Conservation (phyloP, 2,888 invertebrate species). For the Rosalia funebris region DNA sequence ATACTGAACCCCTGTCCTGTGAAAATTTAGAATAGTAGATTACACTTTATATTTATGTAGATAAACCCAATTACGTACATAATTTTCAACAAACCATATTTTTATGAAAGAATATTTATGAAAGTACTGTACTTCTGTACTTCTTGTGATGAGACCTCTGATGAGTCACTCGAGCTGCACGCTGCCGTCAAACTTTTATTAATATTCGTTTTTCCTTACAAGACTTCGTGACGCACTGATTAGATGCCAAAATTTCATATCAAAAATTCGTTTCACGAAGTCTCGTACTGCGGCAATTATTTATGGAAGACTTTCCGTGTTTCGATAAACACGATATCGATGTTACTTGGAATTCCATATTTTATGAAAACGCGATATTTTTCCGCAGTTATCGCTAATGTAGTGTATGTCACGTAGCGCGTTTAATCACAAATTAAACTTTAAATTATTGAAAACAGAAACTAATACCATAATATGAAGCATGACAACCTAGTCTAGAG, state of each 20-base stretch:
- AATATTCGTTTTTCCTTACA: constrained; percentile 14
- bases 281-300: constrained; percentile 27
- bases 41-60: too few relatives aligned
- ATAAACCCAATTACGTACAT: too few relatives aligned
- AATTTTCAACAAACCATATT: too few relatives aligned
- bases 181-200: constrained; percentile 22
- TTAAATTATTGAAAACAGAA: constrained; percentile 28
- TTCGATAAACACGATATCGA: constrained; percentile 29
- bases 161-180: constrained; percentile 16
- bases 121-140: too few relatives aligned
- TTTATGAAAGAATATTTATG: too few relatives aligned
- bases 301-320: constrained; percentile 34
- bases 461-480: constrained; percentile 20
- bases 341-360: constrained; percentile 19
- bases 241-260: constrained; percentile 26
- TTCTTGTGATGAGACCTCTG: too few relatives aligned
- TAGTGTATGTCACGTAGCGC: constrained; percentile 20
- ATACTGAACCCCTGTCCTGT: too few relatives aligned
- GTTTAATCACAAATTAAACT: constrained; percentile 26
- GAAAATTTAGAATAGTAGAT: too few relatives aligned
- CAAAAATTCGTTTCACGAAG: constrained; percentile 24
- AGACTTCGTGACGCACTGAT: constrained; percentile 25
- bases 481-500: constrained; percentile 28
- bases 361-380: constrained; percentile 17
- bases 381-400: neutral